Base-by-base conservation (phyloP, 2,797 vertebrate genomes). In the Salarias fasciatus region DNA sequence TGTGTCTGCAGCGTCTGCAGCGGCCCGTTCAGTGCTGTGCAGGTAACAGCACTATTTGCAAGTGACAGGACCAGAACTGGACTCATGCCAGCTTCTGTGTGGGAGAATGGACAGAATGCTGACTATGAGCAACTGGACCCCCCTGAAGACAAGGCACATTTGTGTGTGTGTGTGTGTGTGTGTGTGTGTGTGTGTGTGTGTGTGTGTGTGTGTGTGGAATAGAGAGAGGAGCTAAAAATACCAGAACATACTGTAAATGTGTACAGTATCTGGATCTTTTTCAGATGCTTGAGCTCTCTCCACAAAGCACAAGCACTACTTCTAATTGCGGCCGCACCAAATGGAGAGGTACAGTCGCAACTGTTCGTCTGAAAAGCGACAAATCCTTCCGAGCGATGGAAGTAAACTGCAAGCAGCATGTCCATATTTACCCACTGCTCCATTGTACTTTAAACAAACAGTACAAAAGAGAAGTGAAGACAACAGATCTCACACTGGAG, bases 61-160 rank as follows among this genome's bases (percentile, higher is more conserved):
- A 79, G 71, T 77, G 84, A 84, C 80, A 79, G 72, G 45, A 82
- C 53, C 79, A 64, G 75, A 78, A 82, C 82, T 83, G 80, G 83
- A 80, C 64, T 54, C 6, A 14, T 33, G 80, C 87, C 85, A 84
- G 65, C 49, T 10, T 72, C 68, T 42, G 47, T 75, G 74, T 66
- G 63, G 5, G 57, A 77, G 71, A 79, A 62, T 2, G 15, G 60
- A 75, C 68, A 84, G 63, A 88, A 62, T 74, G 87, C 88, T 91
- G 88, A 92, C 81, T 68, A 53, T 44, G 77, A 84, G 63, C 56
- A 87, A 86, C 77, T 52, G 54, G 51, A 83, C 36, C 79, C 77
- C 67, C 65, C 59, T 69, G 63, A 69, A 56, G 71, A 83, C 62
- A 82, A 56, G 75, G 63, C 50, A 28, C 57, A 63, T 72, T 66